phyloP scores from a whole-genome alignment of 2,888 invertebrate species.

The Callinectes sapidus region DNA sequence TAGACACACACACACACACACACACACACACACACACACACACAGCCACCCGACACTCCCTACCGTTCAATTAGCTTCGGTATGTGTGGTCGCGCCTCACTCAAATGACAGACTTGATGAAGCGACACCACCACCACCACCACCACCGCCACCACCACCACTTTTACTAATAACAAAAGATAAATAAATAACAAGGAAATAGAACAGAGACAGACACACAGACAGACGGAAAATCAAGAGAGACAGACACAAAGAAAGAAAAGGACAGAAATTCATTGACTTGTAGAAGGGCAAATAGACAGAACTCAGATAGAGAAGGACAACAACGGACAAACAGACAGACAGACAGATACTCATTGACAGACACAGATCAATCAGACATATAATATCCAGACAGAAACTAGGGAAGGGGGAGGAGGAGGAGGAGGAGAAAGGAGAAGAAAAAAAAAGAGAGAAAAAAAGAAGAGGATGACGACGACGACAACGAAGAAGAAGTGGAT shows the following conservation, averaged over 20 bases:
- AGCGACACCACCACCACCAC: background rate
- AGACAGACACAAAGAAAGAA: background rate
- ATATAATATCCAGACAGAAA: background rate
- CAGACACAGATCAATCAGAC: background rate
- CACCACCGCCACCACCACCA: background rate
- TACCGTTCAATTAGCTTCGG: slow-evolving; percentile 50
- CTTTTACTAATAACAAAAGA: background rate
- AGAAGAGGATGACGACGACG: too few species aligned
- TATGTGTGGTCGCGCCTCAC: slow-evolving; percentile 38
- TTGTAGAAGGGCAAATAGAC: background rate
- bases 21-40: background rate
- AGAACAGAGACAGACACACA: background rate
- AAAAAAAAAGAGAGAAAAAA: too few species aligned
- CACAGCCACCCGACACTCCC: slow-evolving; percentile 23
- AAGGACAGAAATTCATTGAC: background rate
- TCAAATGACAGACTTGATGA: background rate
- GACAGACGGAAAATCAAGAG: background rate
- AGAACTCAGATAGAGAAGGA: background rate
- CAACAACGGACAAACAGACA: background rate
- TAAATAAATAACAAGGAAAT: background rate
- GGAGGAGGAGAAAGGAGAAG: background rate
- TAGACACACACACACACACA: background rate
- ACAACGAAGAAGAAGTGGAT: too few species aligned
- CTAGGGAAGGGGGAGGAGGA: background rate
- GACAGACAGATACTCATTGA: background rate